Evolutionary conservation across 2,888 invertebrate genomes (phyloP).

Genomic region (Dasysyrphus albostriatus): DNA sequence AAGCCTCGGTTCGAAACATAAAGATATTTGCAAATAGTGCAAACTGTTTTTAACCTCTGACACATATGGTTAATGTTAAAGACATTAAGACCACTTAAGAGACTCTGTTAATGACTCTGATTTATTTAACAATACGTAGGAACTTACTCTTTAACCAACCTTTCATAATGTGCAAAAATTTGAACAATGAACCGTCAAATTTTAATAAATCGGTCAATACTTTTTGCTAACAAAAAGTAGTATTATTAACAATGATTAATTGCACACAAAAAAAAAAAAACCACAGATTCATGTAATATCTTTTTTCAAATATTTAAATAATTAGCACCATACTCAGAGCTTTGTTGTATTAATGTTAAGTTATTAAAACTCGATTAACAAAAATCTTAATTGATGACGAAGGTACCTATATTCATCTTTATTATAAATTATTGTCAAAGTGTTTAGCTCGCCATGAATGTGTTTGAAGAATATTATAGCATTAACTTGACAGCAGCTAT

Average conservation of each 20-base stretch:
- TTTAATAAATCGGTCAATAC: neutral
- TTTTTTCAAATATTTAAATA: neutral
- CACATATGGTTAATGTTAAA: too few relatives aligned
- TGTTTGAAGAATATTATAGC: neutral
- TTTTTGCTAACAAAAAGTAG: neutral
- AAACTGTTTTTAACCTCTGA: too few relatives aligned
- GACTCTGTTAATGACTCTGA: too few relatives aligned
- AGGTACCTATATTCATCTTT: neutral
- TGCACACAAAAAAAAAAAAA: neutral
- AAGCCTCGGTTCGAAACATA: too few relatives aligned
- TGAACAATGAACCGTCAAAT: neutral
- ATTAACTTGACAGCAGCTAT: constrained; percentile 6
- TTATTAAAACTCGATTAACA: neutral
- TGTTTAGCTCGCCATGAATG: neutral
- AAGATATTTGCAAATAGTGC: too few relatives aligned
- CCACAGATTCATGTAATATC: too few relatives aligned
- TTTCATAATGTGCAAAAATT: neutral
- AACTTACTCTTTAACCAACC: too few relatives aligned
- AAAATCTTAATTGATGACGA: neutral
- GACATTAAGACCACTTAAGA: too few relatives aligned
- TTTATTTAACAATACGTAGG: too few relatives aligned
- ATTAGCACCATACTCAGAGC: neutral
- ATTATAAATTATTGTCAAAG: neutral
- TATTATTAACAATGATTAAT: neutral
- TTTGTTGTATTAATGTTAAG: neutral